These are phyloP conservation scores for Pelmatolapia mariae DNA, from an alignment of 2,113 vertebrate species.

Conservation along the genomic window DNA sequence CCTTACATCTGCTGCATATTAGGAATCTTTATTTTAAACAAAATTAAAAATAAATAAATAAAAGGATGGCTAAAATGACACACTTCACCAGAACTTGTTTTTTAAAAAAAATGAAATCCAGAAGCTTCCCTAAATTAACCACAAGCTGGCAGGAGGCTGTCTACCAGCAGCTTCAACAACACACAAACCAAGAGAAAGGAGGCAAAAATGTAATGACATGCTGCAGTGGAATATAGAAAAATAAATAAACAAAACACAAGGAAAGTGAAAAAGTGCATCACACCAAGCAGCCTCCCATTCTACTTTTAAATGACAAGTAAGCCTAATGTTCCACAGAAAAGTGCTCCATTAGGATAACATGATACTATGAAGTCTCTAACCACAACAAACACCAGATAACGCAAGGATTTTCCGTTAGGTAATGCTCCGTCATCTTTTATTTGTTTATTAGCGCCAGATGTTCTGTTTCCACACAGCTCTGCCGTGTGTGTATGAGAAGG, in stretches of 20 bases:
- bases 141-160: background rate
- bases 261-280: background rate
- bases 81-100: background rate
- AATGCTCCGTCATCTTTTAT: background rate
- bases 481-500: background rate
- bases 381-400: background rate
- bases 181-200: background rate
- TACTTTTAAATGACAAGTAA: background rate
- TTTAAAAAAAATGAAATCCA: too few relatives aligned
- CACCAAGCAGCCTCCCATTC: background rate
- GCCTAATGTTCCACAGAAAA: background rate
- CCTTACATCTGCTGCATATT: background rate
- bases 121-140: background rate
- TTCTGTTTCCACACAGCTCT: background rate
- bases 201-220: background rate
- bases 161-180: background rate
- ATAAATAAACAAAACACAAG: background rate
- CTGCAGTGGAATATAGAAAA: background rate
- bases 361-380: background rate
- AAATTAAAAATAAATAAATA: background rate
- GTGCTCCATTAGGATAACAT: background rate
- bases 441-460: background rate
- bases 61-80: too few relatives aligned
- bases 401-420: background rate
- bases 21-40: background rate